Conservation (phyloP, 2,797 vertebrate genomes). For the Manis pentadactyla region DNA sequence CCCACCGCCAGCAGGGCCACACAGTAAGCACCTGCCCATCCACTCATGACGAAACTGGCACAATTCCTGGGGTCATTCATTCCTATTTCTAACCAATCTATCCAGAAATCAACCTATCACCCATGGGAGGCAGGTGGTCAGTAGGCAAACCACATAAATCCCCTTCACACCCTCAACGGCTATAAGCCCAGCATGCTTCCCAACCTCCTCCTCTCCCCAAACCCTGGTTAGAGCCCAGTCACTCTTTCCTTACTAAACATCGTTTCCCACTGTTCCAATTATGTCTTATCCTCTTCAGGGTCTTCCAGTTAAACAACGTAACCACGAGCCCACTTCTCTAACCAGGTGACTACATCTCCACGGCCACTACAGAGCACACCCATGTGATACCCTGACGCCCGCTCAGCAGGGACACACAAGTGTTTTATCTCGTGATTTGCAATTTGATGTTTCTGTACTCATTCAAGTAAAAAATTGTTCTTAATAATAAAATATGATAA, state of each 20-base stretch:
- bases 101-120: background rate
- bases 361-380: background rate
- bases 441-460: background rate
- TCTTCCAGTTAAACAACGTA: background rate
- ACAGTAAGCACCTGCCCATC: background rate
- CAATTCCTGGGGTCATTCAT: background rate
- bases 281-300: background rate
- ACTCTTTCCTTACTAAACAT: background rate
- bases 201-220: background rate
- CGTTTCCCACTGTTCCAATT: background rate
- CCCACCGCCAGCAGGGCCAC: background rate
- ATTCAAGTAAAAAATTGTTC: background rate
- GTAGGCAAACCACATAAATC: accelerated
- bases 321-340: background rate
- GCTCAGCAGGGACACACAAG: background rate
- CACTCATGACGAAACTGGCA: too few species aligned
- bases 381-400: accelerated
- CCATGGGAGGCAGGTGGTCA: too few species aligned
- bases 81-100: background rate
- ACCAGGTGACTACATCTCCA: accelerated
- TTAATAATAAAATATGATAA: background rate
- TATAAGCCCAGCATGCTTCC: background rate
- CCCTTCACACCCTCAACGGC: background rate
- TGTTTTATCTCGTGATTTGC: accelerated
- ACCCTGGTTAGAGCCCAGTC: accelerated